phyloP scores from a whole-genome alignment of 2,113 vertebrate genomes.

The Brachyhypopomus occidentalis region DNA sequence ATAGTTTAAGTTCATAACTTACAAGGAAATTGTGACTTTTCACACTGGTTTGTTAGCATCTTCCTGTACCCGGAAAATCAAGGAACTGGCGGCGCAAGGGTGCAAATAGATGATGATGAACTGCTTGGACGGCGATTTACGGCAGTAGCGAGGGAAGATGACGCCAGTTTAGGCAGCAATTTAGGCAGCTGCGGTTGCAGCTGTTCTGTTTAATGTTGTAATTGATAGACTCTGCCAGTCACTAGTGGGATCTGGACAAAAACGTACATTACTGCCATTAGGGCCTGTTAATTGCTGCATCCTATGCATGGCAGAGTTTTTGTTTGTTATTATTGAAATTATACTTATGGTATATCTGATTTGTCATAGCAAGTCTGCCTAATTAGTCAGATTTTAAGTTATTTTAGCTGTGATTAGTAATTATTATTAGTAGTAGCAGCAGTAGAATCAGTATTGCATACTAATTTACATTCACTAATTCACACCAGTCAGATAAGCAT shows the following conservation, averaged over 20 bases:
- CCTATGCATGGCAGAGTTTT: conserved; percentile 69
- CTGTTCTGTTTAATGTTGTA: conserved; percentile 83
- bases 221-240: conserved; percentile 91
- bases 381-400: no score
- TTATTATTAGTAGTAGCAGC: not conserved
- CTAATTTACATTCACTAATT: conserved; percentile 24
- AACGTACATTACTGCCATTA: conserved; percentile 87
- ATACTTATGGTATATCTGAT: conserved; percentile 69
- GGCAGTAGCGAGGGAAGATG: conserved; percentile 74
- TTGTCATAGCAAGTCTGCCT: conserved; percentile 36
- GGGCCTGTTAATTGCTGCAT: conserved; percentile 73
- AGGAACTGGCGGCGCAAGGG: conserved; percentile 55
- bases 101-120: conserved; percentile 76
- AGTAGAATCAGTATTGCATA: no score
- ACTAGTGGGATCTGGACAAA: conserved; percentile 89
- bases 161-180: conserved; percentile 86
- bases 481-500: conserved; percentile 35
- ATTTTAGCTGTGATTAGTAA: not conserved
- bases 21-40: conserved; percentile 8
- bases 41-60: conserved; percentile 32
- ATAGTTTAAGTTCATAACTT: not conserved
- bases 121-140: conserved; percentile 72
- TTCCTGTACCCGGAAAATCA: conserved; percentile 41
- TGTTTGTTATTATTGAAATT: conserved; percentile 73
- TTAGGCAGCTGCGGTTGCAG: conserved; percentile 84